Conservation (phyloP, 23 tunicate genomes). For the Pegea sp. region DNA sequence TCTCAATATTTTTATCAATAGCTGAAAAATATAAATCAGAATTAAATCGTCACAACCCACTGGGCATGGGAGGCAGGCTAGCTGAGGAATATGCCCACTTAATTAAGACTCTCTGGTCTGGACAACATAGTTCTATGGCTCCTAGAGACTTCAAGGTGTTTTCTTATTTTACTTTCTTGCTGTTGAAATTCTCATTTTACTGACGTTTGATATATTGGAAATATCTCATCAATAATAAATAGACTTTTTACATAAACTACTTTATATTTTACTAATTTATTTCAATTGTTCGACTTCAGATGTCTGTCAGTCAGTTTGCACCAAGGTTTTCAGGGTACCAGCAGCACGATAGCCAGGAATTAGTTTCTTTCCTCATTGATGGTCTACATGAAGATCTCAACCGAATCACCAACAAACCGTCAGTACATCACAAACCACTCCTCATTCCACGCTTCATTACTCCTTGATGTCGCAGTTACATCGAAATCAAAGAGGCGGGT, state of each 20-base stretch:
- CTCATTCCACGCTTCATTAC: background rate
- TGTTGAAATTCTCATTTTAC: too few species aligned
- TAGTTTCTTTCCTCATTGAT: constrained; percentile 59
- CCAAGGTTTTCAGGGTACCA: constrained; percentile 87
- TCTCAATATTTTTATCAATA: background rate
- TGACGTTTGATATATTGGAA: too few species aligned
- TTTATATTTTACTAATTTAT: too few species aligned
- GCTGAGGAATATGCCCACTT: constrained; percentile 54
- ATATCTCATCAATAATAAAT: too few species aligned
- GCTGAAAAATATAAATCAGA: constrained; percentile 27
- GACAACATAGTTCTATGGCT: constrained; percentile 37
- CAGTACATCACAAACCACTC: constrained; percentile 1
- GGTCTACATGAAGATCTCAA: constrained; percentile 89
- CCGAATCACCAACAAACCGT: constrained; percentile 67
- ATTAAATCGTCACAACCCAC: constrained; percentile 46
- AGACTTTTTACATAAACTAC: too few species aligned
- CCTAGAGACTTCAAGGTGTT: constrained; percentile 79
- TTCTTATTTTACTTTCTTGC: constrained; percentile 3
- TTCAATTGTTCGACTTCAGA: constrained; percentile 8
- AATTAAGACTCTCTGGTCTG: constrained; percentile 62
- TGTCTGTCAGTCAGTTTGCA: constrained; percentile 53
- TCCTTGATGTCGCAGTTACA: constrained; percentile 19
- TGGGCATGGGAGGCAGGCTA: constrained; percentile 67
- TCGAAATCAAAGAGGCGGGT: constrained; percentile 57
- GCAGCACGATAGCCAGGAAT: constrained; percentile 92